These are phyloP conservation scores for Mormyrops attenuatus DNA, from an alignment of 2,797 vertebrate genomes.

Conservation along the genomic window DNA sequence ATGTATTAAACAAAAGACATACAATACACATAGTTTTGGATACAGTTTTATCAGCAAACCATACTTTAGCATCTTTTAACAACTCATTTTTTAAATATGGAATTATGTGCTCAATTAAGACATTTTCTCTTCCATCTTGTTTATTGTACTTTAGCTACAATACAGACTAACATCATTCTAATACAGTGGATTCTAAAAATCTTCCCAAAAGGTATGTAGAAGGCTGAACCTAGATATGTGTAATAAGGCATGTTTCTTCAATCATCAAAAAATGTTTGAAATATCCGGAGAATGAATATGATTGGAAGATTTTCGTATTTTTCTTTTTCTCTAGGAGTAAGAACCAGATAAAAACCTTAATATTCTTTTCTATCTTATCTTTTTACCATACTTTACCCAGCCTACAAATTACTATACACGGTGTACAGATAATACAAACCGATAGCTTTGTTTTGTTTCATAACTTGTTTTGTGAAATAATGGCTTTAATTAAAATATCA, in stretches of 20 bases:
- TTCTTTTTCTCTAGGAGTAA: conserved; percentile 24
- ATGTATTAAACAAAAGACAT: neutral
- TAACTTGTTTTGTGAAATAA: conserved; percentile 38
- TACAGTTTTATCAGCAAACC: neutral
- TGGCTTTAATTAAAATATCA: conserved; percentile 46
- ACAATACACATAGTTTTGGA: neutral
- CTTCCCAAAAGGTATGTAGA: neutral
- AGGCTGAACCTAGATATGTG: neutral
- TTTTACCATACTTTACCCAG: conserved; percentile 36
- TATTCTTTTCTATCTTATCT: conserved; percentile 30
- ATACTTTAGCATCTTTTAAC: neutral
- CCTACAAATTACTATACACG: conserved; percentile 37
- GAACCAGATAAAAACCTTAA: conserved; percentile 26
- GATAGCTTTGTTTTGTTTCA: conserved; percentile 51
- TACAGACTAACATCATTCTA: neutral
- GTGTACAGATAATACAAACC: conserved; percentile 42
- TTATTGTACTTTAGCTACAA: neutral
- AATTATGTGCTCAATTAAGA: neutral
- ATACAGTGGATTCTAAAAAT: neutral
- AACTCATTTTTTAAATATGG: neutral
- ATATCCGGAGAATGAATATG: neutral
- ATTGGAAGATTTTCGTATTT: neutral
- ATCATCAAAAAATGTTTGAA: neutral
- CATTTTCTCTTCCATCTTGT: neutral
- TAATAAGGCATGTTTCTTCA: neutral